phyloP scores from a whole-genome alignment of 1,140 invertebrate genomes.

The Magallana angulata region DNA sequence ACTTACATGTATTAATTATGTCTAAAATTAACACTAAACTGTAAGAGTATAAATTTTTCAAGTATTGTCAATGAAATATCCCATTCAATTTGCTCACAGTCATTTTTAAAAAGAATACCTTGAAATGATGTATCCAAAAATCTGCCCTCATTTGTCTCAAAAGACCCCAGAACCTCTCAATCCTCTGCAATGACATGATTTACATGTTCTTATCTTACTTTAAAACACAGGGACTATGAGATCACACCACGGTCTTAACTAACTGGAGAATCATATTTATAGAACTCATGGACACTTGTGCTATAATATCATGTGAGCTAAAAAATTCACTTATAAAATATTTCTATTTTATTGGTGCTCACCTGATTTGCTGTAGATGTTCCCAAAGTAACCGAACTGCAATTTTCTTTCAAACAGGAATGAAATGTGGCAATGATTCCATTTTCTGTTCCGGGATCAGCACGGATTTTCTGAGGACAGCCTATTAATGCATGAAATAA shows the following conservation, averaged over 20 bases:
- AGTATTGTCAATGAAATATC: neutral
- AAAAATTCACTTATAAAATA: too few species aligned
- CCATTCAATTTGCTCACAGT: neutral
- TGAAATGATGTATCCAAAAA: constrained; percentile 11
- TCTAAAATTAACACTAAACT: neutral
- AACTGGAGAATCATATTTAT: too few species aligned
- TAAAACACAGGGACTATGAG: too few species aligned
- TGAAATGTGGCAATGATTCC: neutral
- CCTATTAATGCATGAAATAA: neutral
- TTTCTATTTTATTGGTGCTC: neutral
- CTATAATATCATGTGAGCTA: too few species aligned
- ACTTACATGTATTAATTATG: neutral
- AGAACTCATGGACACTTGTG: too few species aligned
- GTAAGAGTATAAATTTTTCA: neutral
- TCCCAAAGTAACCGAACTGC: neutral
- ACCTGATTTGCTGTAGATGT: neutral
- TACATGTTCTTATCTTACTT: too few species aligned
- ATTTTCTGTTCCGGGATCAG: neutral
- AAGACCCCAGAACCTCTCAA: constrained; percentile 5
- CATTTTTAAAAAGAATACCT: neutral
- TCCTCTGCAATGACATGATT: neutral
- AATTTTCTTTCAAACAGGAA: neutral
- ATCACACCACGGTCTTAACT: too few species aligned
- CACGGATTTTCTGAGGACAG: neutral
- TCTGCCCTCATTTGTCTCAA: constrained; percentile 1